Evolutionary conservation across 2,888 invertebrate species (phyloP).

Genomic region (Drosophila paucipuncta): DNA sequence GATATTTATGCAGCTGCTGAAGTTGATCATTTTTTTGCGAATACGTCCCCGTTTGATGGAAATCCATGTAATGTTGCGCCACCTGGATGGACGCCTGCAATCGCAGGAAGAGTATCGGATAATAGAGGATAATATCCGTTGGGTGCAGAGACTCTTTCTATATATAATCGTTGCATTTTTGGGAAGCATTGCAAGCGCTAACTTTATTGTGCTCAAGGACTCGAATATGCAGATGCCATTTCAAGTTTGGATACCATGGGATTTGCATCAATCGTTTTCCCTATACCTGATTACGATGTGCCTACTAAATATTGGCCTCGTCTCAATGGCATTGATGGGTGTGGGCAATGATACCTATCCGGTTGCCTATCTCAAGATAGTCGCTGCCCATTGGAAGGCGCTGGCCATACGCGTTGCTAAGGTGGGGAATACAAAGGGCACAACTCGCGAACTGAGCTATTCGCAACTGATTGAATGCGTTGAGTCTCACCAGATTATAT

Average conservation of each 20-base stretch:
- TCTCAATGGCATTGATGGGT: slow-evolving; percentile 43
- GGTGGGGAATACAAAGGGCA: slow-evolving; percentile 2
- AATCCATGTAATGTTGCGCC: slow-evolving; percentile 55
- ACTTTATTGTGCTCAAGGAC: slow-evolving; percentile 1
- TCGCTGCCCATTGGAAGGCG: slow-evolving; percentile 76
- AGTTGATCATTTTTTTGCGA: slow-evolving; percentile 62
- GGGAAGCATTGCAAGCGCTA: slow-evolving; percentile 6
- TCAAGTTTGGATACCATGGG: slow-evolving; percentile 79
- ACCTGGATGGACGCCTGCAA: slow-evolving; percentile 67
- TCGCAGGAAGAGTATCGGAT: slow-evolving; percentile 50
- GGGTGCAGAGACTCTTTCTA: slow-evolving; percentile 45
- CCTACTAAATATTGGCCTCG: slow-evolving; percentile 44
- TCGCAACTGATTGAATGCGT: slow-evolving; percentile 67
- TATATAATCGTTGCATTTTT: neutral
- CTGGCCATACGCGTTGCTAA: slow-evolving; percentile 65
- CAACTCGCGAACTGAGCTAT: neutral
- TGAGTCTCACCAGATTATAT: slow-evolving; percentile 76
- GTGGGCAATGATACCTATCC: slow-evolving; percentile 75
- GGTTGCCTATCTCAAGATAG: slow-evolving; percentile 70
- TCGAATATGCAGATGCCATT: slow-evolving; percentile 60
- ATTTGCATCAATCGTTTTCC: slow-evolving; percentile 50
- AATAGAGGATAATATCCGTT: slow-evolving; percentile 42
- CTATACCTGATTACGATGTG: slow-evolving; percentile 10
- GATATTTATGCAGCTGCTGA: slow-evolving; percentile 62
- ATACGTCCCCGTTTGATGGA: slow-evolving; percentile 54